Base-by-base conservation (phyloP, 2,888 invertebrate genomes). In the Pseudanteris insignis region DNA sequence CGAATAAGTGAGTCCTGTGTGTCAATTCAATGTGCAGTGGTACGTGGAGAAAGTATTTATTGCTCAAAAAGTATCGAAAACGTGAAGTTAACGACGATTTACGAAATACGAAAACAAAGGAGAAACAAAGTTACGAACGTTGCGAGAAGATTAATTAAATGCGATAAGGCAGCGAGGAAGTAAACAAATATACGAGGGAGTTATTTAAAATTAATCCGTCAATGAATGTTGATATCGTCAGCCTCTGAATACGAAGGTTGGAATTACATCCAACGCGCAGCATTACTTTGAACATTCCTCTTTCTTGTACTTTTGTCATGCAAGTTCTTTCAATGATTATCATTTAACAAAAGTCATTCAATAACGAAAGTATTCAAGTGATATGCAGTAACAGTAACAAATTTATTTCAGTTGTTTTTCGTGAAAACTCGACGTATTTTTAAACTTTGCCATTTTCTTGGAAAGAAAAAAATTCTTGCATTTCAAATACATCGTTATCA, bases 41-140 rank as follows among this genome's bases (percentile, higher is more conserved):
- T 76, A 73, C 73, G 76, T 76, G 76, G 75, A 77, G 78, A 78
- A 78, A 79, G 78, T 79, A 79, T 79, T 78, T 79, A 79, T 78
- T 77, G 78, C 77, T 79, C 75, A 75, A 79, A 71, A 75, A 76
- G 71, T 71, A 71, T 72, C 72, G 73, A 71, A 67, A 66, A 66
- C 64, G 66, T 67, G 64, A 63, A 51, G 60, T 65, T 47, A 43
- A 65, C 51, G 43, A 63, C 57, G 43, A 61, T 55, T 61, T 55
- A 55, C 50, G 61, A 61, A 55, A 46, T 55, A 61, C 36, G 55
- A 61, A n/a, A 46, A 60, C 34, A 41, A 59, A 41, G 11, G 26
- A 51, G 13, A 48, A 51, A 51, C 18, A 51, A 43, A 58, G 58
- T 61, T 60, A 63, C 62, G 48, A 34, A 48, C 53, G 64, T 51